Base-by-base conservation (phyloP, 2,888 invertebrate species). In the Trichacis sp. region DNA sequence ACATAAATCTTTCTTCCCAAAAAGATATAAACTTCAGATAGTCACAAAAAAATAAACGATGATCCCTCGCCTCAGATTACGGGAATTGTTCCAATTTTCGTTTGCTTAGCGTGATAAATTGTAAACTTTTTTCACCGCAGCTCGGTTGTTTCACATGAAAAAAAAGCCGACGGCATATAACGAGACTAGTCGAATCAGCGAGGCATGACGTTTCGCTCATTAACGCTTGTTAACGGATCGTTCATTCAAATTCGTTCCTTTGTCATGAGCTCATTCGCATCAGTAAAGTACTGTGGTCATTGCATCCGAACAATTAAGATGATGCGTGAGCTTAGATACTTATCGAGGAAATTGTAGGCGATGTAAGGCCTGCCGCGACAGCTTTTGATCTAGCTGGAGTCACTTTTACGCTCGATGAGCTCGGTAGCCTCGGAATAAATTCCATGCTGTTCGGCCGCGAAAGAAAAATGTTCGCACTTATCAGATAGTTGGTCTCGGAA, bases 171-270 rank as follows among this genome's bases (percentile, higher is more conserved):
- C 52, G 58, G 56, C 62, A 50, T n/a, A n/a, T 67, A 67, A 67
- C 66, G 59, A 67, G 66, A 63, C 55, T 63, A 59, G 62, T 59
- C 62, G 67, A 45, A 55, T 55, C 62, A 62, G 50, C 67, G 55
- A 54, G 58, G 63, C 63, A 59, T 67, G 63, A 60, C 63, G 67
- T 63, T 62, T 59, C 67, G 58, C 67, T 67, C 67, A 62, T 67
- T 67, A 67, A 67, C 67, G 62, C 62, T 67, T 59, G 62, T 67
- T 67, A 67, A 67, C 67, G 67, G 66, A 63, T 66, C 72, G 57
- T 64, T 69, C 70, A 71, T 71, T 72, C 68, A 70, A 71, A 71
- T 71, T 70, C 70, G 68, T 73, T 69, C 67, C 69, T 70, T 70
- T 69, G 71, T 72, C 70, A 65, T 69, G 71, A 66, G 68, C 71